A percentile compares a stretch with the other conserved stretches of the same genome.
Conservation (phyloP, 2,797 vertebrate genomes). For the Sebastes paucispinis region DNA sequence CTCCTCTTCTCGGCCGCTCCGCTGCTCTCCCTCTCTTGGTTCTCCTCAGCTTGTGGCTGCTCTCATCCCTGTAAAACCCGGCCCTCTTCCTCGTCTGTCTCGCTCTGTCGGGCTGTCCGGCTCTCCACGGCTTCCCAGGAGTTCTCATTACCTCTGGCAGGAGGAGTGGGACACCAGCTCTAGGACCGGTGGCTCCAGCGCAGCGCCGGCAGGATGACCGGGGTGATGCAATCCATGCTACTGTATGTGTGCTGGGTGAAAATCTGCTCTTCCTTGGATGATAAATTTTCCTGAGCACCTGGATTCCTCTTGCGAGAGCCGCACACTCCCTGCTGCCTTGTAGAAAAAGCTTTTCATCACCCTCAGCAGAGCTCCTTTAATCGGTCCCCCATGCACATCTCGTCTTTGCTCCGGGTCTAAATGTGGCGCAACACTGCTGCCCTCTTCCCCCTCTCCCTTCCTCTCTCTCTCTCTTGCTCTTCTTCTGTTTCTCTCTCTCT, state of each 20-base stretch:
- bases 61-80: constrained; percentile 55
- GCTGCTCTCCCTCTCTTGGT: constrained; percentile 52
- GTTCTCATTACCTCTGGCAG: constrained; percentile 67
- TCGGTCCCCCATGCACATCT: constrained; percentile 40
- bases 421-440: constrained; percentile 55
- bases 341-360: constrained; percentile 40
- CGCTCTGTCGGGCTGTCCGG: constrained; percentile 57
- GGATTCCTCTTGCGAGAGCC: constrained; percentile 16
- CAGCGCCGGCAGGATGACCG: constrained; percentile 6
- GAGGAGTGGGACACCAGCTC: constrained; percentile 26
- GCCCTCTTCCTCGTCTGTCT: constrained; percentile 56
- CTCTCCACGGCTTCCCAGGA: constrained; percentile 63
- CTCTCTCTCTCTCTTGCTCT: constrained; percentile 2
- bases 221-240: constrained; percentile 33
- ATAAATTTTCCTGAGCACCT: constrained; percentile 18
- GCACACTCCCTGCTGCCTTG: constrained; percentile 11
- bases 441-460: constrained; percentile 25
- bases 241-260: neutral
- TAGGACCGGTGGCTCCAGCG: constrained; percentile 42
- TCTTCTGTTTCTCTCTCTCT: neutral
- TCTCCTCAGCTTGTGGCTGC: constrained; percentile 64
- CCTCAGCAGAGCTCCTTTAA: constrained; percentile 49
- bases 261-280: neutral
- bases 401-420: constrained; percentile 61
- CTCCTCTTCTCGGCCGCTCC: constrained; percentile 59